Base-by-base conservation (phyloP, 92 coral and sea anemone genomes). In the Porites rus region DNA sequence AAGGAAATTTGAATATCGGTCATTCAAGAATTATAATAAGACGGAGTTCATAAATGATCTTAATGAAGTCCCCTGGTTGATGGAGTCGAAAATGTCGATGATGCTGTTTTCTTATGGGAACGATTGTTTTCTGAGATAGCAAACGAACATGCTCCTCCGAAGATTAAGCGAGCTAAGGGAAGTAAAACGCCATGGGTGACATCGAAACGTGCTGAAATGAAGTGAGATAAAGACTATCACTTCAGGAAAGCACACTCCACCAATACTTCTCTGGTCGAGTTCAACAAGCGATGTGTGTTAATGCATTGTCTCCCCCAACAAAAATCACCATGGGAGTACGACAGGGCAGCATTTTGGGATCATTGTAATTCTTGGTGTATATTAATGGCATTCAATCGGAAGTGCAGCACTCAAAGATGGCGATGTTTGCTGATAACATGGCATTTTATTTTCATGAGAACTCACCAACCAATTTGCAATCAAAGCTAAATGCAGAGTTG, bases 31-130 rank as follows among this genome's bases (percentile, higher is more conserved):
- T 73, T 83, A 88, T 74, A 54, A 65, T 38, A 88, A 88, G 63
- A 19, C 58, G 14, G 77, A 65, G 46, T 87, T 81, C 65, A 76
- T 88, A 14, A 73, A 65, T 11, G 87, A 88, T 88, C 87, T 88
- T 18, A 61, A 8, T 69, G 51, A 82, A 82, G 91, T 80, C n/a
- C 87, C 82, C 4, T 72, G 87, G 91, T 88, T 13, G 38, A 50
- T 61, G 56, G 84, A 13, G 76, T 82, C 7, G 84, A 88, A 75
- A 67, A 50, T 52, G 21, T 82, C 65, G 84, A 88, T 68, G 92
- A 82, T 88, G 84, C 75, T 25, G 92, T 88, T 8, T 54, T 75
- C 88, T 79, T 88, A 46, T 88, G 88, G 83, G 92, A 88, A 19
- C 66, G 67, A 7, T 11, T 81, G 19, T 81, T 88, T 65, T 60